A percentile compares a stretch with the other conserved stretches of the same genome.
These are phyloP conservation scores for Dugesia japonica DNA, from an alignment of 2,888 invertebrate genomes.

Conservation along the genomic window DNA sequence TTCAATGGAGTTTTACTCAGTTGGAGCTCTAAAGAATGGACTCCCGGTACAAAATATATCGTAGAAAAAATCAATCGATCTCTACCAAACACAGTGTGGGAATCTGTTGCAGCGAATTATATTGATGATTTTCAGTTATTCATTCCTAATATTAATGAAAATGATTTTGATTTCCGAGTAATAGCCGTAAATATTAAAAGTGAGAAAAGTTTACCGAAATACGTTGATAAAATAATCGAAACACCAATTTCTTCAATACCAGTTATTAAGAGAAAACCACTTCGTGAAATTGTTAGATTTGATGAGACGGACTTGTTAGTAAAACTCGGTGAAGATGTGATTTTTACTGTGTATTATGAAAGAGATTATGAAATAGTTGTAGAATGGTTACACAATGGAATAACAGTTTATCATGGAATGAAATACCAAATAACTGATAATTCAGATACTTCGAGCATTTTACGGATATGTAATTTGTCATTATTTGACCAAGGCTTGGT, in stretches of 20 bases:
- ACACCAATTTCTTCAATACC: neutral
- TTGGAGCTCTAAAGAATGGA: neutral
- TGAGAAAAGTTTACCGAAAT: neutral
- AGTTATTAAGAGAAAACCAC: neutral
- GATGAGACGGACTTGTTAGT: neutral
- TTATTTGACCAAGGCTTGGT: neutral
- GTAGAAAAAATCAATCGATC: neutral
- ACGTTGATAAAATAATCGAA: neutral
- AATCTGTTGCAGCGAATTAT: neutral
- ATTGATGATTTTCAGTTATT: neutral
- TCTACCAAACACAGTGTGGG: neutral
- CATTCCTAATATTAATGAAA: neutral
- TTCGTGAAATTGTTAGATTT: neutral
- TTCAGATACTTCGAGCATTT: neutral
- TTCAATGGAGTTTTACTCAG: neutral
- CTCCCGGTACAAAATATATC: neutral
- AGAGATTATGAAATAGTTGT: neutral
- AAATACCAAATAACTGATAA: neutral
- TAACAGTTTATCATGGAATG: neutral
- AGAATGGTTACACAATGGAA: neutral
- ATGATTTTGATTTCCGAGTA: neutral
- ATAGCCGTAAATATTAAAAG: neutral
- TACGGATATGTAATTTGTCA: neutral
- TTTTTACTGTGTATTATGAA: neutral
- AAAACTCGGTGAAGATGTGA: neutral